These are phyloP conservation scores for Isichthys henryi DNA, from an alignment of 2,113 vertebrate species.

Conservation along the genomic window DNA sequence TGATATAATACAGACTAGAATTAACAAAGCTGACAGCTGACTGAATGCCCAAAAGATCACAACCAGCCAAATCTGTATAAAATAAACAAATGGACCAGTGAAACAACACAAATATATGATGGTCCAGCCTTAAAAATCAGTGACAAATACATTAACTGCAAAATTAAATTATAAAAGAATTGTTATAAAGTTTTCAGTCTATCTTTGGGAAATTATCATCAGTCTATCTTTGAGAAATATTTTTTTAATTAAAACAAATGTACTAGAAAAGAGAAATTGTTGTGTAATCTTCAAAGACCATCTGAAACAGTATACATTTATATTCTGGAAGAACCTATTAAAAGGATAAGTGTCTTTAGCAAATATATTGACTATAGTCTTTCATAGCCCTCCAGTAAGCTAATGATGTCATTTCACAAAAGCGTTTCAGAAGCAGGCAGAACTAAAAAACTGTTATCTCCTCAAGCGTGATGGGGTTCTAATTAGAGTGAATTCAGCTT, in stretches of 20 bases:
- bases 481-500: background rate
- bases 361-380: background rate
- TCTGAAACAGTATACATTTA: constrained; percentile 1
- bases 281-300: background rate
- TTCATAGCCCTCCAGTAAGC: background rate
- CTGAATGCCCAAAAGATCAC: background rate
- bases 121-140: background rate
- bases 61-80: background rate
- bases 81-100: background rate
- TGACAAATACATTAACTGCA: background rate
- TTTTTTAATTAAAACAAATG: background rate
- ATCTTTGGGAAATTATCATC: background rate
- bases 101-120: background rate
- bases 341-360: background rate
- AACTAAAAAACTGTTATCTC: background rate
- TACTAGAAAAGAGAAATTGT: background rate
- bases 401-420: background rate
- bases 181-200: background rate
- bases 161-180: background rate
- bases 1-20: background rate
- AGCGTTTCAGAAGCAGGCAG: background rate
- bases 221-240: background rate
- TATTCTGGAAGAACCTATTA: background rate
- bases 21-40: background rate
- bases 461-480: background rate